These are phyloP conservation scores for Anguilla anguilla DNA, from an alignment of 2,797 vertebrate genomes.

Conservation along the genomic window DNA sequence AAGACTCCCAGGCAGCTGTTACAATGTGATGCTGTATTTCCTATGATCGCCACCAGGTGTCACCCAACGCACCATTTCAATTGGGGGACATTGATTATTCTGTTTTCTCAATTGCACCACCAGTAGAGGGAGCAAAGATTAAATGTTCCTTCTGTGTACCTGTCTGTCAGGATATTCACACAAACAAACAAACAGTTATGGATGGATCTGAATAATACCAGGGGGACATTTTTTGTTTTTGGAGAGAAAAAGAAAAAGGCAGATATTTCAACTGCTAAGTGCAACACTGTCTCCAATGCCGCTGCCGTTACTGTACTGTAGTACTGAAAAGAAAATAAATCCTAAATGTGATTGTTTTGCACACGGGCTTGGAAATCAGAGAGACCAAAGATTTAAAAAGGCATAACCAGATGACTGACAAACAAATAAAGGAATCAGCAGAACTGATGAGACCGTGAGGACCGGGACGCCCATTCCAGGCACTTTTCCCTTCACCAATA, in stretches of 20 bases:
- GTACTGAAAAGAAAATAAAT: background rate
- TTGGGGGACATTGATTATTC: background rate
- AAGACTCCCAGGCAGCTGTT: background rate
- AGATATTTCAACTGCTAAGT: background rate
- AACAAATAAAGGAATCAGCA: background rate
- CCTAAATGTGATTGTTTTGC: slow-evolving; percentile 24
- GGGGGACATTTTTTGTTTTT: background rate
- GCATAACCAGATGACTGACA: background rate
- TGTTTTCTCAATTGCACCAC: background rate
- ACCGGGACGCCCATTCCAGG: background rate
- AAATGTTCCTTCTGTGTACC: background rate
- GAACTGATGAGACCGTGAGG: background rate
- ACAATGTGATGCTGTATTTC: background rate
- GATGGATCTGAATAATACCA: background rate
- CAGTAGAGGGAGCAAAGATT: slow-evolving; percentile 7
- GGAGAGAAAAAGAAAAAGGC: background rate
- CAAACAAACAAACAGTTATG: background rate
- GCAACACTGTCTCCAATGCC: background rate
- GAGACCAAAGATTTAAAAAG: background rate
- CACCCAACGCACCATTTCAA: background rate
- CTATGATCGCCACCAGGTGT: slow-evolving; percentile 16
- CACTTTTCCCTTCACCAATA: background rate
- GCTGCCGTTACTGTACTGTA: background rate
- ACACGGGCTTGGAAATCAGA: background rate
- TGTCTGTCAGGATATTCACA: background rate